Evolutionary conservation across 2,888 invertebrate genomes (phyloP).

Genomic region (Eupelmus urozonus): DNA sequence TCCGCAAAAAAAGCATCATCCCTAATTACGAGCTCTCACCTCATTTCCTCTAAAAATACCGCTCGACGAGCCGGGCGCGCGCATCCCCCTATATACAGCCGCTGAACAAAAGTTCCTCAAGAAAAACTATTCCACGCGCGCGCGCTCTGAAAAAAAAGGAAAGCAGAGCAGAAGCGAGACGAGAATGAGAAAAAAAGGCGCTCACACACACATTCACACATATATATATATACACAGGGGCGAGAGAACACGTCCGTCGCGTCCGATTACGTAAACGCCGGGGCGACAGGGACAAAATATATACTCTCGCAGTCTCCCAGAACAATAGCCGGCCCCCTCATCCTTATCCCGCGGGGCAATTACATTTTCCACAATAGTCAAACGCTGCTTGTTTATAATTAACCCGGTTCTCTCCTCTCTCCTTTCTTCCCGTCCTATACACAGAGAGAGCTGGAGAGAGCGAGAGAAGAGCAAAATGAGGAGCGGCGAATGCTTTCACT

Average conservation of each 20-base stretch:
- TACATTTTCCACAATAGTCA: slow-evolving; percentile 49
- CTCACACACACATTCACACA: not conserved
- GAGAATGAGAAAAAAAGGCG: not conserved
- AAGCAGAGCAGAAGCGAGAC: not conserved
- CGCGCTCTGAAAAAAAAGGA: not conserved
- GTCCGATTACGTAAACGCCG: slow-evolving; percentile 35
- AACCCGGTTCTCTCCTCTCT: slow-evolving; percentile 40
- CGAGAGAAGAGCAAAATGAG: too few relatives aligned
- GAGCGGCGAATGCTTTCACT: slow-evolving; percentile 43
- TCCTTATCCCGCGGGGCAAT: slow-evolving; percentile 47
- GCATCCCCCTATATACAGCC: not conserved
- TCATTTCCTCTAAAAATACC: not conserved
- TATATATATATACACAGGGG: slow-evolving; percentile 2
- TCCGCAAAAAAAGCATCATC: not conserved
- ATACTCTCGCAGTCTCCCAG: too few relatives aligned
- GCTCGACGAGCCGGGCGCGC: too few relatives aligned
- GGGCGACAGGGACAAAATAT: not conserved
- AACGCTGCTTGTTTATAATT: slow-evolving; percentile 58
- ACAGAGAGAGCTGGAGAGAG: too few relatives aligned
- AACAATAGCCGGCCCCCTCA: not conserved
- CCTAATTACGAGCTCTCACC: not conserved
- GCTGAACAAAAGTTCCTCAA: not conserved
- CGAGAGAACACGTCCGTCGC: slow-evolving; percentile 26
- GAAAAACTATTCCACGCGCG: not conserved
- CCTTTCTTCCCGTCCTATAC: slow-evolving; percentile 2